Conservation (phyloP, 2,797 vertebrate genomes). For the Micromesistius poutassou region DNA sequence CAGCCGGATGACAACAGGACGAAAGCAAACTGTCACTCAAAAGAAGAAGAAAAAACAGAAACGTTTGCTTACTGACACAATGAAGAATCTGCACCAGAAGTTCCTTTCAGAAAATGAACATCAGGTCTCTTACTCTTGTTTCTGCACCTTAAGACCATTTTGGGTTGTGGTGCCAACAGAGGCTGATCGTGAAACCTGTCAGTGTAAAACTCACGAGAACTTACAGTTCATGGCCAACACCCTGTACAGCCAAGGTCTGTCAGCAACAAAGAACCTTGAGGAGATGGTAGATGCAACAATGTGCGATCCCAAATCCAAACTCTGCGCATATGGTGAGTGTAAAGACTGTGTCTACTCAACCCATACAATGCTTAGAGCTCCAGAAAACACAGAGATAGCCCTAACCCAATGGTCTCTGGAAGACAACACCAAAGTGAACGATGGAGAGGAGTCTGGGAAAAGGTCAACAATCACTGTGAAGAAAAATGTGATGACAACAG, state of each 20-base stretch:
- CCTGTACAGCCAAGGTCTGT: too few species aligned
- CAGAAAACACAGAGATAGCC: too few species aligned
- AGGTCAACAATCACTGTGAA: too few species aligned
- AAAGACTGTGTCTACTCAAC: constrained; percentile 4
- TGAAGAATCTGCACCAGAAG: constrained; percentile 18
- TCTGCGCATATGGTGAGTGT: constrained; percentile 15
- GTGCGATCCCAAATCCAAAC: not conserved
- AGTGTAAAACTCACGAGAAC: too few species aligned
- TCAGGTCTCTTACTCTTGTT: constrained; percentile 4
- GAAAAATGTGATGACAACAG: too few species aligned
- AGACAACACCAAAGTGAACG: too few species aligned
- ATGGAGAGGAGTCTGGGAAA: too few species aligned
- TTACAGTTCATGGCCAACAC: too few species aligned
- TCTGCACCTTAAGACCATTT: constrained; percentile 16
- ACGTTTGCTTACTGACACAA: not conserved
- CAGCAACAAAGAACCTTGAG: not conserved
- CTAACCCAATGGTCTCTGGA: too few species aligned
- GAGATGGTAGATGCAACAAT: not conserved
- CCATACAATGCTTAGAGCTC: not conserved
- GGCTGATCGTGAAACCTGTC: too few species aligned
- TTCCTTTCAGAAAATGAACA: constrained; percentile 15
- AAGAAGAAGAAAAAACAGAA: constrained; percentile 23
- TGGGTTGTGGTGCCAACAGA: constrained; percentile 6
- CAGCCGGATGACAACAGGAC: not conserved
- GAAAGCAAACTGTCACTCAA: constrained; percentile 14